These are phyloP conservation scores for Simalia tracyae DNA, from an alignment of 2,797 vertebrate species.

Conservation along the genomic window DNA sequence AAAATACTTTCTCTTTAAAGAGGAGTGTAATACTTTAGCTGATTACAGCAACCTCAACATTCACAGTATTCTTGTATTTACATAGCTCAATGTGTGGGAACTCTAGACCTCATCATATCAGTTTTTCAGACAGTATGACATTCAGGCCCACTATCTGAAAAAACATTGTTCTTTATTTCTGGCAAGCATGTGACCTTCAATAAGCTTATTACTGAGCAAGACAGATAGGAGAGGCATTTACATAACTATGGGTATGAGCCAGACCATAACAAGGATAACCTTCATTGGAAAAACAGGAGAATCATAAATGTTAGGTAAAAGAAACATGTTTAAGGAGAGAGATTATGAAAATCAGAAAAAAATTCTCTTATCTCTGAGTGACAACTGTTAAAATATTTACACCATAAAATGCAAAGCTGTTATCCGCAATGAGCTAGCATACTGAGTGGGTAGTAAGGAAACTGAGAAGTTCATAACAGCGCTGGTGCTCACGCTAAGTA, in stretches of 20 bases:
- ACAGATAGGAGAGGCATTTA: background rate
- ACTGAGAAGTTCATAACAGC: background rate
- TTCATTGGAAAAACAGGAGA: background rate
- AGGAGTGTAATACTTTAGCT: background rate
- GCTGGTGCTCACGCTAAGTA: background rate
- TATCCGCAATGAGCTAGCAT: background rate
- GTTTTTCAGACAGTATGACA: background rate
- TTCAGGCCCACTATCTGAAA: background rate
- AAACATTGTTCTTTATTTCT: background rate
- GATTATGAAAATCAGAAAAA: background rate
- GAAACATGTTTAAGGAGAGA: background rate
- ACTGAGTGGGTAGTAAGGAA: background rate
- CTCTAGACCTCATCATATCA: background rate
- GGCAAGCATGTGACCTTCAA: background rate
- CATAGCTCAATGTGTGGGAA: background rate
- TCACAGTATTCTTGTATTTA: background rate
- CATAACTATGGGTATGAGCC: background rate
- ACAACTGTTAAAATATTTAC: background rate
- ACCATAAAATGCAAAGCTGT: background rate
- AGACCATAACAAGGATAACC: background rate
- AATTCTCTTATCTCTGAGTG: background rate
- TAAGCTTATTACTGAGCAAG: background rate
- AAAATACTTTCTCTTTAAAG: background rate
- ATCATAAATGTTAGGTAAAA: background rate
- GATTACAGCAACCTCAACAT: background rate